These are phyloP conservation scores for Xenentodon cancila DNA, from an alignment of 2,797 vertebrate genomes.

Conservation along the genomic window DNA sequence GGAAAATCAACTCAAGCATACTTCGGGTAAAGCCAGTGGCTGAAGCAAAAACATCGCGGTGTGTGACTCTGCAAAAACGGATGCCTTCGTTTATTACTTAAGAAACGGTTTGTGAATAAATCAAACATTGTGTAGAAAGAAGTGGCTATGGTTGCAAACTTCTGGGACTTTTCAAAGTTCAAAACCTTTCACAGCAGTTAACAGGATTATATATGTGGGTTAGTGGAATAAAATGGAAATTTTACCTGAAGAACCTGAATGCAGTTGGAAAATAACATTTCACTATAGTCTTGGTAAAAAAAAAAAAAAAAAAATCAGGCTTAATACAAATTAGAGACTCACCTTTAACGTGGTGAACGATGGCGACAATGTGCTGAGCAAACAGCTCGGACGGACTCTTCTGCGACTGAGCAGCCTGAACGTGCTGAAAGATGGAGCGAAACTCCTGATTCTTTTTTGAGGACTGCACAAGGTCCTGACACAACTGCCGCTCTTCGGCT, in stretches of 20 bases:
- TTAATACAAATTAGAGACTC: constrained; percentile 30
- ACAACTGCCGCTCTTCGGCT: constrained; percentile 91
- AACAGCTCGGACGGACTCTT: constrained; percentile 93
- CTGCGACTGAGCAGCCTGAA: constrained; percentile 87
- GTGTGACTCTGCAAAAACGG: constrained; percentile 9
- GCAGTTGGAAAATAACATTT: no score
- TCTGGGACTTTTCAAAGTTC: no score
- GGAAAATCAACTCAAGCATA: not conserved
- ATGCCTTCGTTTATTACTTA: not conserved
- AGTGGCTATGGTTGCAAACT: no score
- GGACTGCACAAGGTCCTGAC: constrained; percentile 92
- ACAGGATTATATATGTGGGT: no score
- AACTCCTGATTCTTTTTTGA: constrained; percentile 95
- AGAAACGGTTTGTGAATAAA: not conserved
- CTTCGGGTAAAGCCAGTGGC: not conserved
- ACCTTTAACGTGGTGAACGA: constrained; percentile 98
- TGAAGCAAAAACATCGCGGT: constrained; percentile 1
- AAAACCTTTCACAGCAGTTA: no score
- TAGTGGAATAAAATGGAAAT: no score
- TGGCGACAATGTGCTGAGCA: constrained; percentile 96
- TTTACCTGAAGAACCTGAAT: no score
- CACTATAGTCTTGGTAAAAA: no score
- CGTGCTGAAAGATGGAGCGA: constrained; percentile 94
- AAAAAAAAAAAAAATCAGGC: no score
- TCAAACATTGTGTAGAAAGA: not conserved